Evolutionary conservation across 1,140 invertebrate species (phyloP).

Genomic region (Anadara kagoshimensis): DNA sequence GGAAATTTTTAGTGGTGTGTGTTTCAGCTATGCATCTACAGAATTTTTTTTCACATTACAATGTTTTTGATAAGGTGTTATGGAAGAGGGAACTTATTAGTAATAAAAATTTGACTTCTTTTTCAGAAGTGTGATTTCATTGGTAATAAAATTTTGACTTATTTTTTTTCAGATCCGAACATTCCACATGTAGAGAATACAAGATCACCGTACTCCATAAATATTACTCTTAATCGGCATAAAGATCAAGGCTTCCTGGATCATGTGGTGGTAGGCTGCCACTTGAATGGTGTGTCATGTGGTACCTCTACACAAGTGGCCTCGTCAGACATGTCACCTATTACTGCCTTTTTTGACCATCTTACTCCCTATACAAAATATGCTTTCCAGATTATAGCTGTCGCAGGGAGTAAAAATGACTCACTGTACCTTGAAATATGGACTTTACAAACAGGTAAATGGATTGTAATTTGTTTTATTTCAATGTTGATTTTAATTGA

Average conservation of each 20-base stretch:
- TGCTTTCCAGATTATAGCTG: conserved; percentile 46
- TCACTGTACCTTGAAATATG: conserved; percentile 30
- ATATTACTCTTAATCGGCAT: conserved; percentile 1
- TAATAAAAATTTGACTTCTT: too few species aligned
- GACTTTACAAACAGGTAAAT: conserved; percentile 57
- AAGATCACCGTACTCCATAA: conserved; percentile 8
- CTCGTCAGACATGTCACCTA: background rate
- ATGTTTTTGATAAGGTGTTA: too few species aligned
- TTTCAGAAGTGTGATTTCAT: too few species aligned
- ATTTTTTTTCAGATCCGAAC: conserved; percentile 56
- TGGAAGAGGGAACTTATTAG: too few species aligned
- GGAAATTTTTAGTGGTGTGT: too few species aligned
- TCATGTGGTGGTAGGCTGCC: conserved; percentile 33
- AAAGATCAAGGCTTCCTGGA: background rate
- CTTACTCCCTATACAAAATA: conserved; percentile 54
- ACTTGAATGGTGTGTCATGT: conserved; percentile 16
- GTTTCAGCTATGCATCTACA: too few species aligned
- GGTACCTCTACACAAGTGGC: conserved; percentile 20
- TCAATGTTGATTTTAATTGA: too few species aligned
- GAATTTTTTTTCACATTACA: too few species aligned
- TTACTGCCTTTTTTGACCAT: conserved; percentile 34
- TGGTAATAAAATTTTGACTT: background rate
- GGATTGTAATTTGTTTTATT: too few species aligned
- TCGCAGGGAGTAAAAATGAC: conserved; percentile 31
- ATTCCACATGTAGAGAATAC: conserved; percentile 41